Evolutionary conservation across 2,113 vertebrate species (phyloP).

Genomic region (Alectura lathami): DNA sequence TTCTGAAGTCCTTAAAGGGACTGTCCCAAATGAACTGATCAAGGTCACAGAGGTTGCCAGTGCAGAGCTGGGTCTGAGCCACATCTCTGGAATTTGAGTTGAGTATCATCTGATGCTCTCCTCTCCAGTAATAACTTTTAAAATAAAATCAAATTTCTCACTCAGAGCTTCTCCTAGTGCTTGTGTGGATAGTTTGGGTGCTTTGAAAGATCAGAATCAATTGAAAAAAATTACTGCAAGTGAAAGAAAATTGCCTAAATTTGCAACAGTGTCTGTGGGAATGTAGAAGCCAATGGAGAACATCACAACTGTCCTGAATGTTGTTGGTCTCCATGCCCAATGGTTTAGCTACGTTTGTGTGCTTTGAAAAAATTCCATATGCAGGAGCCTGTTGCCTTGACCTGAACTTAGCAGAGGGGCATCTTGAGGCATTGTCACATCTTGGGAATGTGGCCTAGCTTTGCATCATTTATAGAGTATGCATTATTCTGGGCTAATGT

Average conservation of each 20-base stretch:
- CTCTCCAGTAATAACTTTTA: not conserved
- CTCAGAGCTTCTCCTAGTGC: not conserved
- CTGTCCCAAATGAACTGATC: not conserved
- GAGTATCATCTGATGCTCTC: not conserved
- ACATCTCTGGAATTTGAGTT: not conserved
- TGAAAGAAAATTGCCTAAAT: not conserved
- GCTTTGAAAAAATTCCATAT: slow-evolving; percentile 28
- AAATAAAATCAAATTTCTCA: not conserved
- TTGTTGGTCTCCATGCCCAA: not conserved
- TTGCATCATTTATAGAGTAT: slow-evolving; percentile 74
- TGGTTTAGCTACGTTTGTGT: not conserved
- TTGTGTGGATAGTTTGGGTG: not conserved
- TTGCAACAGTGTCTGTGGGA: not conserved
- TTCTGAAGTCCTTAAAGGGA: not conserved
- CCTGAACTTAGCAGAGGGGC: slow-evolving; percentile 68
- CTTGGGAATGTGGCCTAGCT: slow-evolving; percentile 72
- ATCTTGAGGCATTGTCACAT: slow-evolving; percentile 68
- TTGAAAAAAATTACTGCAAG: not conserved
- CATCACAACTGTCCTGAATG: not conserved
- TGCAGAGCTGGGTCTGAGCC: not conserved
- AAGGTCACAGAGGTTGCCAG: not conserved
- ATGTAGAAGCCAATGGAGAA: not conserved
- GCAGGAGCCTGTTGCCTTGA: slow-evolving; percentile 62
- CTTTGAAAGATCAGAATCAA: not conserved
- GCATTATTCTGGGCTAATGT: slow-evolving; percentile 75